These are phyloP conservation scores for Ctenomys sociabilis DNA, from an alignment of 2,113 vertebrate genomes.

Conservation along the genomic window DNA sequence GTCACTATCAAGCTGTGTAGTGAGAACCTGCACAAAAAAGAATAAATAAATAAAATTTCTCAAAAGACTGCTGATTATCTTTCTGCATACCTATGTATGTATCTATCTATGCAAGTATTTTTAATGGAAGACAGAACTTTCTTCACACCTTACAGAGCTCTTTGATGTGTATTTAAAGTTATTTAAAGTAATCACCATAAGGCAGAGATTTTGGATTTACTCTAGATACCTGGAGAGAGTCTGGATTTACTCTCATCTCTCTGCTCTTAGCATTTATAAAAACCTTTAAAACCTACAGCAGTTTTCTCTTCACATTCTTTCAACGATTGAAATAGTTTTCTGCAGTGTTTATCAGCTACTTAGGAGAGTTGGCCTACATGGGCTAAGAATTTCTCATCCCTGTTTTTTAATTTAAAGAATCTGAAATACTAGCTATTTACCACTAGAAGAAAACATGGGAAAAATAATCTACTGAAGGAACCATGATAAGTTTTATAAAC, in stretches of 20 bases:
- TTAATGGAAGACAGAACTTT: constrained; percentile 33
- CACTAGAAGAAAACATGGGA: not conserved
- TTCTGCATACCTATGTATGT: not conserved
- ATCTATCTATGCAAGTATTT: not conserved
- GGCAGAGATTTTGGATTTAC: not conserved
- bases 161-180: constrained; percentile 18
- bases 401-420: constrained; percentile 56
- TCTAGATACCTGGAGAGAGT: not conserved
- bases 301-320: constrained; percentile 46
- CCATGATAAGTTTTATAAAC: not conserved
- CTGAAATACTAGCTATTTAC: constrained; percentile 42
- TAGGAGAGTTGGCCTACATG: constrained; percentile 46
- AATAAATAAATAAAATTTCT: constrained; percentile 18
- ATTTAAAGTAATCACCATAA: not conserved
- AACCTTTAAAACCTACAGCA: constrained; percentile 29
- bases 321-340: constrained; percentile 39
- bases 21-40: too few species aligned
- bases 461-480: not conserved
- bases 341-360: constrained; percentile 54
- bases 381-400: constrained; percentile 38
- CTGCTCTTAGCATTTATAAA: constrained; percentile 2
- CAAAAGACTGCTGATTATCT: constrained; percentile 16
- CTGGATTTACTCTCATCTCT: not conserved
- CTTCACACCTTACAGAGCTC: constrained; percentile 46
- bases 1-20: too few species aligned